Evolutionary conservation across 2,113 vertebrate genomes (phyloP).

Genomic region (Mesocricetus auratus): DNA sequence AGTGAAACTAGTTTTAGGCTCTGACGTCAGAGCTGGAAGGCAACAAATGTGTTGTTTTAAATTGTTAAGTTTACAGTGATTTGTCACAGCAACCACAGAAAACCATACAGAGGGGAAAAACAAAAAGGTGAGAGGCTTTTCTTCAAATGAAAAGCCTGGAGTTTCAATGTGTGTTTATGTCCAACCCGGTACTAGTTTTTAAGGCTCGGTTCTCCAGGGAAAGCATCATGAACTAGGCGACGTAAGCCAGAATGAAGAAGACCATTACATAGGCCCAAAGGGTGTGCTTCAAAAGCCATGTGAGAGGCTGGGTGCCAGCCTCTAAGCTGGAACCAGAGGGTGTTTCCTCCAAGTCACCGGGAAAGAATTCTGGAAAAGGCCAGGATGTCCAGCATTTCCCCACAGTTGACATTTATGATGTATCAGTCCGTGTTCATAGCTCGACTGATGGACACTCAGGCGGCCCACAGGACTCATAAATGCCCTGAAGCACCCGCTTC

Average conservation of each 20-base stretch:
- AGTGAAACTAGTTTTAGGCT: not conserved
- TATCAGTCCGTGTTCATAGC: not conserved
- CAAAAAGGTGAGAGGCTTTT: not conserved
- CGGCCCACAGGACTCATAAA: not conserved
- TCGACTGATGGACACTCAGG: not conserved
- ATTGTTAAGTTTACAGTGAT: not conserved
- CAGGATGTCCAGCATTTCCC: not conserved
- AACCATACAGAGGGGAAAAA: not conserved
- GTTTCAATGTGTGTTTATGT: not conserved
- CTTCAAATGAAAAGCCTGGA: not conserved
- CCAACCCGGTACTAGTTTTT: not conserved
- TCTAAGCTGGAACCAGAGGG: not conserved
- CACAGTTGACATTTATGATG: not conserved
- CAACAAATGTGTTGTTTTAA: not conserved
- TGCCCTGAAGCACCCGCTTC: not conserved
- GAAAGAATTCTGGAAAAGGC: constrained; percentile 17
- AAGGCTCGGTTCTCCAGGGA: not conserved
- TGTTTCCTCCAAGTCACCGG: constrained; percentile 37
- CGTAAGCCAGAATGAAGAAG: not conserved
- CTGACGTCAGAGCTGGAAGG: not conserved
- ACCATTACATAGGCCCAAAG: not conserved
- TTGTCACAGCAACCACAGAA: not conserved
- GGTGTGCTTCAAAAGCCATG: not conserved
- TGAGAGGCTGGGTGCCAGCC: constrained; percentile 7
- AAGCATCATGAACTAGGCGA: not conserved